Conservation (phyloP, 2,113 vertebrate genomes). For the Apteryx owenii region DNA sequence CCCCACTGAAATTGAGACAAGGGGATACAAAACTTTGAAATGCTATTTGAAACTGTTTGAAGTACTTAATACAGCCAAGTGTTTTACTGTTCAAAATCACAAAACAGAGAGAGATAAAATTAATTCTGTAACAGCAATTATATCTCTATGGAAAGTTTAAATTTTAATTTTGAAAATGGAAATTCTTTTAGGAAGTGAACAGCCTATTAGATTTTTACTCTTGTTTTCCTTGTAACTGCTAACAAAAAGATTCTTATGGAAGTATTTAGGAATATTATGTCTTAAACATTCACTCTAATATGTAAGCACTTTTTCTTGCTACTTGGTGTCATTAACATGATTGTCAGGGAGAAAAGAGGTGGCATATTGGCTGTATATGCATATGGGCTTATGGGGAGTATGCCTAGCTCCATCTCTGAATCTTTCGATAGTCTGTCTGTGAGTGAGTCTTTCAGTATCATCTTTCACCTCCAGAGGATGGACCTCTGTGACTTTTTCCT, state of each 20-base stretch:
- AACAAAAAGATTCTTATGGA: background rate
- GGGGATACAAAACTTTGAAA: background rate
- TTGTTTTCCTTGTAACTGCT: background rate
- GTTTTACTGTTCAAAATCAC: background rate
- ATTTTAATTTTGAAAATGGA: background rate
- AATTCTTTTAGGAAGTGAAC: background rate
- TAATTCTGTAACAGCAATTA: background rate
- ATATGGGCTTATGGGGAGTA: background rate
- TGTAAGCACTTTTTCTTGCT: background rate
- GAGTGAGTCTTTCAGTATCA: background rate
- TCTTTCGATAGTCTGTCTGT: background rate
- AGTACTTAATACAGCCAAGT: background rate
- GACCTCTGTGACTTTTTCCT: background rate
- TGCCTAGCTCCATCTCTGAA: background rate
- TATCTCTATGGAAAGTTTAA: background rate
- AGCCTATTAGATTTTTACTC: fast-evolving
- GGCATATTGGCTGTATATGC: background rate
- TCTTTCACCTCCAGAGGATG: background rate
- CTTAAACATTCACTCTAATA: background rate
- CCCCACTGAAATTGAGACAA: background rate
- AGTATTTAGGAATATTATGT: background rate
- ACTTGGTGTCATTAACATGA: fast-evolving
- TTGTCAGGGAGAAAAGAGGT: background rate
- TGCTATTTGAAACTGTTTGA: background rate
- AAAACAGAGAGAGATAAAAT: background rate